Percentiles rank a stretch among this genome's conserved stretches.
phyloP scores from a whole-genome alignment of 1,140 invertebrate genomes.

The Sinonovacula constricta region DNA sequence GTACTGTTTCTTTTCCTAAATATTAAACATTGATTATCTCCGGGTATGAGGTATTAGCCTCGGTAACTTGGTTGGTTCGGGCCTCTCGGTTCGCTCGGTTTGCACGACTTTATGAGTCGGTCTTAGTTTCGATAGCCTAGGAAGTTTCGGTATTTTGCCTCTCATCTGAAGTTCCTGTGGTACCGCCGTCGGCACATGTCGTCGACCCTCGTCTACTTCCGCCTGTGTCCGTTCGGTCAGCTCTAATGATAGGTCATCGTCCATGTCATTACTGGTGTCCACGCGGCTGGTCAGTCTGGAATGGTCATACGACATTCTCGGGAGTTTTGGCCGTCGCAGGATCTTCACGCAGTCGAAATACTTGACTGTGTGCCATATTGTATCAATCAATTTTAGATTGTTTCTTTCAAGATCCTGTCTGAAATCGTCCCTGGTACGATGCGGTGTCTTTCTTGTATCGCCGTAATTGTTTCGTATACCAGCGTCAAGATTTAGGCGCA shows the following conservation, averaged over 20 bases:
- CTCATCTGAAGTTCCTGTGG: conserved; percentile 34
- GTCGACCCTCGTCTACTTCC: conserved; percentile 9
- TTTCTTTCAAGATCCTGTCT: conserved; percentile 31
- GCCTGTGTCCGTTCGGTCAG: neutral
- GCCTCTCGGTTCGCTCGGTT: conserved; percentile 20
- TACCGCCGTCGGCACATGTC: conserved; percentile 43
- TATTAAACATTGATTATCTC: no score
- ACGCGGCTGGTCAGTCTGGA: conserved; percentile 27
- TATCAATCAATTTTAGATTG: conserved; percentile 45
- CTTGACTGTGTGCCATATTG: conserved; percentile 45
- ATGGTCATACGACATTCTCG: neutral
- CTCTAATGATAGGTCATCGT: neutral
- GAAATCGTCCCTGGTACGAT: conserved; percentile 31
- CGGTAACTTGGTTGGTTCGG: conserved; percentile 10
- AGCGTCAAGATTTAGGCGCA: conserved; percentile 45
- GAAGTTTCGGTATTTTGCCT: conserved; percentile 20
- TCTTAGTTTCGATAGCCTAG: neutral
- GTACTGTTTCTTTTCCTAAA: no score
- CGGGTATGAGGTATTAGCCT: conserved; percentile 22
- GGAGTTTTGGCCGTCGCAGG: conserved; percentile 21
- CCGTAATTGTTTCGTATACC: conserved; percentile 26
- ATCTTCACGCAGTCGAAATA: conserved; percentile 49
- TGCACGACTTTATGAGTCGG: conserved; percentile 26
- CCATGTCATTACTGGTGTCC: conserved; percentile 3
- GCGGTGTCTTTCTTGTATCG: conserved; percentile 37